Conservation (phyloP, 2,113 vertebrate genomes). For the Apodemus speciosus region DNA sequence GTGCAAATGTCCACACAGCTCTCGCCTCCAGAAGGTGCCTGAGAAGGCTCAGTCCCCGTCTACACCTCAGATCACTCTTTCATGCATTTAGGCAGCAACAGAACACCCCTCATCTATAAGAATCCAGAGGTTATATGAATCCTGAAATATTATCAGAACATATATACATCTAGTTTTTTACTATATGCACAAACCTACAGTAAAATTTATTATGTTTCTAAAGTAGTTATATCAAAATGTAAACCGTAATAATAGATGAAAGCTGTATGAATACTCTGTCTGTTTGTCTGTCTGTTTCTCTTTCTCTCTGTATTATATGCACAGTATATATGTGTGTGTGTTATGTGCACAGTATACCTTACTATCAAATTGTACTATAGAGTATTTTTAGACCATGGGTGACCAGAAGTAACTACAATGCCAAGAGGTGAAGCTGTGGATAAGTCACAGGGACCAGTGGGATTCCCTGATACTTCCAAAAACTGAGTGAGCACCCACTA, state of each 20-base stretch:
- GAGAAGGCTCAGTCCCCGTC: background rate
- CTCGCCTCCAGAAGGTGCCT: background rate
- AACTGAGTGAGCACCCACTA: conserved; percentile 19
- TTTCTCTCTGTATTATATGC: too few relatives aligned
- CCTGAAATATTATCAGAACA: background rate
- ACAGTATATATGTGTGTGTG: too few relatives aligned
- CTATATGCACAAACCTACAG: too few relatives aligned
- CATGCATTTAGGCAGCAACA: background rate
- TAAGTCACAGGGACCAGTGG: background rate
- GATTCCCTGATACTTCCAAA: conserved; percentile 51
- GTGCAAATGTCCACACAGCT: background rate
- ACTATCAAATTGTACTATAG: background rate
- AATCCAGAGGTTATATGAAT: background rate
- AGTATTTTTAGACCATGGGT: background rate
- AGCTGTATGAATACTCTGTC: background rate
- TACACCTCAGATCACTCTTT: background rate
- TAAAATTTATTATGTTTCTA: background rate
- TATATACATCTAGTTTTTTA: too few relatives aligned
- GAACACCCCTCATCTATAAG: background rate
- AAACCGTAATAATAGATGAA: background rate
- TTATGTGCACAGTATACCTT: background rate
- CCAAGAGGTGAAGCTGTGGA: background rate
- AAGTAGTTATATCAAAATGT: background rate
- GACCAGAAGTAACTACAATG: background rate
- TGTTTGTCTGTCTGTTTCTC: background rate